A percentile compares a stretch with the other conserved stretches of the same genome.
Conservation (phyloP, 2,888 invertebrate species). For the Julus scanicus region DNA sequence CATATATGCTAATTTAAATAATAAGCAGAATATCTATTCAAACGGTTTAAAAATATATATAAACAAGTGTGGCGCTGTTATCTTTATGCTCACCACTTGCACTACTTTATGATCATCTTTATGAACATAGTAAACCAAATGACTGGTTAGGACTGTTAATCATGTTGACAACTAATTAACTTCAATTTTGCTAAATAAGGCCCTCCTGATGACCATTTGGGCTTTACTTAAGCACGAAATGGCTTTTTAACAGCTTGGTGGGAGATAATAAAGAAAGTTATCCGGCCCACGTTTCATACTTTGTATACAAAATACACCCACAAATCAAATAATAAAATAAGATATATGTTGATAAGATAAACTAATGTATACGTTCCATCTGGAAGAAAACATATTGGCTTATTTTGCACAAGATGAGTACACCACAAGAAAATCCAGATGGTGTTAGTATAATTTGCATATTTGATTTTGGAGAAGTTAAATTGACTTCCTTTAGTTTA, state of each 20-base stretch:
- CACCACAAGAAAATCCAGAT: not conserved
- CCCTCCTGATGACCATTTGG: not conserved
- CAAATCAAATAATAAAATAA: constrained; percentile 8
- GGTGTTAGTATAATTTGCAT: not conserved
- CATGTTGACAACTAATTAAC: constrained; percentile 34
- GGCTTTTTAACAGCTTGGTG: not conserved
- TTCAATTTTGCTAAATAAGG: not conserved
- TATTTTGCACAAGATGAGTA: not conserved
- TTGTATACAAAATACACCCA: not conserved
- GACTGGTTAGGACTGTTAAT: not conserved
- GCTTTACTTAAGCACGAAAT: not conserved
- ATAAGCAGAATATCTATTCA: not conserved
- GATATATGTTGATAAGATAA: constrained; percentile 6
- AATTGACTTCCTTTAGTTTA: not conserved
- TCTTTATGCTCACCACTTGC: not conserved
- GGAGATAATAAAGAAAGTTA: not conserved
- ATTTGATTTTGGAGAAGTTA: not conserved
- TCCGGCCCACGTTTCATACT: not conserved
- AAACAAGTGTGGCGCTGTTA: not conserved
- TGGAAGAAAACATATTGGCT: not conserved
- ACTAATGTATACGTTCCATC: not conserved
- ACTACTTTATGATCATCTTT: not conserved
- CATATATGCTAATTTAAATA: not conserved
- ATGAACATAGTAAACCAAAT: not conserved
- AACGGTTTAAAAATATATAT: not conserved